These are phyloP conservation scores for Chrosomus eos DNA, from an alignment of 2,797 vertebrate species.

Conservation along the genomic window DNA sequence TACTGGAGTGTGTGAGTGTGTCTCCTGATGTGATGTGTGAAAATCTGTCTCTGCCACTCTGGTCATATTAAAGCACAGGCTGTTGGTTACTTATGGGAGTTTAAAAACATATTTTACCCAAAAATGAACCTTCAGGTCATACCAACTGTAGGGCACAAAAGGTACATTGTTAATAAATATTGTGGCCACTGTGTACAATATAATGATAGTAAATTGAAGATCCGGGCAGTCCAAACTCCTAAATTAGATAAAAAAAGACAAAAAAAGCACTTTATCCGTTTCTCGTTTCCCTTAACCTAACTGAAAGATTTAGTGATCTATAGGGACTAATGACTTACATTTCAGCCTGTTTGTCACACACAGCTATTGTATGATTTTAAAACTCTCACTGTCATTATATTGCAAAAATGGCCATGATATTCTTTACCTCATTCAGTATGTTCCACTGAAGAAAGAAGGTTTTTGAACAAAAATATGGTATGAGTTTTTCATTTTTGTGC, in stretches of 20 bases:
- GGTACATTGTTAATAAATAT: background rate
- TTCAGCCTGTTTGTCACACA: background rate
- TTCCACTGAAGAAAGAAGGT: background rate
- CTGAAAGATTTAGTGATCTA: background rate
- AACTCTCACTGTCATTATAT: background rate
- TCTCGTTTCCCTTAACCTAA: background rate
- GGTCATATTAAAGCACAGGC: slow-evolving; percentile 22
- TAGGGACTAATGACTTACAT: background rate
- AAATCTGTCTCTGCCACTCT: slow-evolving; percentile 1
- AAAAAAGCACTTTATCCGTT: background rate
- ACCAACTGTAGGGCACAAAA: background rate
- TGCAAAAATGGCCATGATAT: background rate
- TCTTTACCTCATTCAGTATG: background rate
- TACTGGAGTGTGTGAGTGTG: background rate
- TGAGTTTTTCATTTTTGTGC: background rate
- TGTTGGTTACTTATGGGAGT: background rate
- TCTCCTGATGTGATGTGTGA: slow-evolving; percentile 16
- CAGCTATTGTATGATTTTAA: background rate
- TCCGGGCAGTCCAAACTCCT: background rate
- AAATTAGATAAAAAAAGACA: background rate
- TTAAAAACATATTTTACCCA: background rate
- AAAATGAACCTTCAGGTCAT: background rate
- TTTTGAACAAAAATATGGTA: background rate
- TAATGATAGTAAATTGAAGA: background rate
- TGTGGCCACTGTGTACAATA: background rate